phyloP scores from a whole-genome alignment of 2,888 invertebrate genomes.

The Tuta absoluta region DNA sequence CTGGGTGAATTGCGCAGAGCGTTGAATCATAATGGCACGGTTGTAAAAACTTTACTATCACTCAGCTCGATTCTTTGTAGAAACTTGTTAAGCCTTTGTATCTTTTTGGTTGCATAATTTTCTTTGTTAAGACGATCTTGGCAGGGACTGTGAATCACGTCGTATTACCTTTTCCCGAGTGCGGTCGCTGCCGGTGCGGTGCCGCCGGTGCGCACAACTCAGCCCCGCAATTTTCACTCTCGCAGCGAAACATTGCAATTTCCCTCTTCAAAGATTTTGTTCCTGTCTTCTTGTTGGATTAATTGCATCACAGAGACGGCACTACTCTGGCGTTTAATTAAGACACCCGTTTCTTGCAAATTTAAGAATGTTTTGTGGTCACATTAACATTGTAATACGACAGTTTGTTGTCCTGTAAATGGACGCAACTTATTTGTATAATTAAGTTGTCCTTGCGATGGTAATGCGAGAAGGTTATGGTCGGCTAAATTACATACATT shows the following conservation, averaged over 20 bases:
- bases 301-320: constrained; percentile 53
- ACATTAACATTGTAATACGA: constrained; percentile 15
- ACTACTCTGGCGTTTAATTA: constrained; percentile 46
- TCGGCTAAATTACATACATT: not conserved
- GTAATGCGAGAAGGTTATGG: constrained; percentile 3
- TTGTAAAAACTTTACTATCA: constrained; percentile 23
- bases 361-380: constrained; percentile 14
- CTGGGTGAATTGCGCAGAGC: not conserved
- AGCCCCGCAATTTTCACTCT: constrained; percentile 48
- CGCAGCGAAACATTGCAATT: constrained; percentile 53
- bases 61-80: not conserved
- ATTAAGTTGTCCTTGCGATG: constrained; percentile 6
- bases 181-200: constrained; percentile 14
- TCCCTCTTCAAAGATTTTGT: constrained; percentile 57
- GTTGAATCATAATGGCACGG: constrained; percentile 7
- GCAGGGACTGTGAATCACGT: constrained; percentile 32
- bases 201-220: not conserved
- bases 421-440: constrained; percentile 2
- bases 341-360: constrained; percentile 30
- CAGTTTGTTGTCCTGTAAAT: constrained; percentile 4
- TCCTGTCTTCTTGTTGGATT: constrained; percentile 51
- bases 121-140: constrained; percentile 26
- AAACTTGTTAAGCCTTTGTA: constrained; percentile 21
- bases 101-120: constrained; percentile 27
- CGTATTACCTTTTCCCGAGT: constrained; percentile 30